Percentiles rank a stretch among this genome's conserved stretches.
Conservation (phyloP, 2,113 vertebrate genomes). For the Enhydra lutris region DNA sequence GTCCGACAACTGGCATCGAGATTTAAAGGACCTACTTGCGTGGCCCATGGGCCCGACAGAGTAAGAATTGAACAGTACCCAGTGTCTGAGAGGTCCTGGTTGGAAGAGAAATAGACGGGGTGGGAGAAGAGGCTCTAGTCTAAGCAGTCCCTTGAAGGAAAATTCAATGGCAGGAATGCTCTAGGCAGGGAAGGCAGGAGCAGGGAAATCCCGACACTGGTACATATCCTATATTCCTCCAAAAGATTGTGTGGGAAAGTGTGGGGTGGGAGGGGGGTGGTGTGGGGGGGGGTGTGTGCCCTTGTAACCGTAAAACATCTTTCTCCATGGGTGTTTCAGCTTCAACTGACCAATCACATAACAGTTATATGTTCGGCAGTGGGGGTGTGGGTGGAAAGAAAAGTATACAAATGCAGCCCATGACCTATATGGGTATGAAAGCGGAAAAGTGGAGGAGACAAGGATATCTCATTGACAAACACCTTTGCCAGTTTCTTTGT, state of each 20-base stretch:
- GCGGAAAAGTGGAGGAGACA: conserved; percentile 85
- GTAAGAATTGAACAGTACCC: conserved; percentile 83
- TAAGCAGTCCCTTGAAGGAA: conserved; percentile 78
- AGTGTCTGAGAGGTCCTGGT: conserved; percentile 76
- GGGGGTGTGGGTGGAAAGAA: conserved; percentile 53
- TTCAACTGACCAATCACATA: conserved; percentile 93
- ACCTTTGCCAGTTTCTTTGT: conserved; percentile 92
- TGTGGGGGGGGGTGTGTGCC: conserved; percentile 78
- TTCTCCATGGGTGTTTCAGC: conserved; percentile 91
- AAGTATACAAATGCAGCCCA: conserved; percentile 82
- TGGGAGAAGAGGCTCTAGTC: conserved; percentile 78
- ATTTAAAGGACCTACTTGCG: conserved; percentile 90
- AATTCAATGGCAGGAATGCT: conserved; percentile 79
- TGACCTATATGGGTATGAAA: conserved; percentile 87
- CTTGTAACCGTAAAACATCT: conserved; percentile 89
- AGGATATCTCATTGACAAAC: conserved; percentile 84
- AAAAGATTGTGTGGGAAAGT: conserved; percentile 79
- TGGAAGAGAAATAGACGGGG: conserved; percentile 75
- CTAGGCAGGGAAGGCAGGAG: conserved; percentile 79
- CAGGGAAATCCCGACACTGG: conserved; percentile 81
- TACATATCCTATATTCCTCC: conserved; percentile 84
- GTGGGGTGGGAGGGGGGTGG: conserved; percentile 75
- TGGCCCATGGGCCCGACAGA: conserved; percentile 85
- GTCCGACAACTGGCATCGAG: conserved; percentile 85
- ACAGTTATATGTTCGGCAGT: conserved; percentile 78